These are phyloP conservation scores for Acrocephalus scirpaceus DNA, from an alignment of 2,797 vertebrate genomes.

Conservation along the genomic window DNA sequence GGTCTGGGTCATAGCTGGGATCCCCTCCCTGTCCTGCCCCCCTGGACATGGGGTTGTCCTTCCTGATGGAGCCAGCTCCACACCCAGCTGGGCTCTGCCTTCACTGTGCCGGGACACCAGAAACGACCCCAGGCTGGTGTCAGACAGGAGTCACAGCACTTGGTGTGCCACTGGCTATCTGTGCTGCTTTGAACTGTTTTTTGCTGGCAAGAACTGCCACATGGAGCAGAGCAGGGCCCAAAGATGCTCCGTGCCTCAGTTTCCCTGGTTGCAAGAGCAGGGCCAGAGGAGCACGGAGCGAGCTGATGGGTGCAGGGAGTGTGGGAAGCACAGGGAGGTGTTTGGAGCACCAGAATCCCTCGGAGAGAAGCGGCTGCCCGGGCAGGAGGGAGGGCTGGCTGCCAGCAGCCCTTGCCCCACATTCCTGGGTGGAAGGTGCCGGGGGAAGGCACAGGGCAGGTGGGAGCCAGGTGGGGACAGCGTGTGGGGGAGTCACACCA, in stretches of 20 bases:
- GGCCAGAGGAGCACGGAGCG: rapidly evolving
- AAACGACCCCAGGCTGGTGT: neutral
- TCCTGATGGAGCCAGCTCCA: rapidly evolving
- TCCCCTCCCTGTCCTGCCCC: neutral
- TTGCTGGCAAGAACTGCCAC: neutral
- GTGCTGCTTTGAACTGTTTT: neutral
- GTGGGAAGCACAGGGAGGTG: neutral
- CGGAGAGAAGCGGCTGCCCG: neutral
- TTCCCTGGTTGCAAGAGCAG: neutral
- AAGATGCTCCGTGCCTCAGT: neutral
- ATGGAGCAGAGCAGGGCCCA: neutral
- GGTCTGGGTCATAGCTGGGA: neutral
- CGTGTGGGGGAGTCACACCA: neutral
- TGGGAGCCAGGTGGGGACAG: neutral
- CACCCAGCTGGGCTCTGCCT: neutral
- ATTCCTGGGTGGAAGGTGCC: neutral
- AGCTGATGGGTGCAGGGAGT: neutral
- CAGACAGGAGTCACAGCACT: neutral
- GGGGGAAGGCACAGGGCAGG: neutral
- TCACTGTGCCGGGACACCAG: rapidly evolving
- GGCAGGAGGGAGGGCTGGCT: neutral
- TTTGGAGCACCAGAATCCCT: neutral
- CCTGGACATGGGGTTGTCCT: neutral
- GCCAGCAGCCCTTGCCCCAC: neutral
- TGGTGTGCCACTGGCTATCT: rapidly evolving